Conservation (phyloP, 2,113 vertebrate species). For the Marmota monax region DNA sequence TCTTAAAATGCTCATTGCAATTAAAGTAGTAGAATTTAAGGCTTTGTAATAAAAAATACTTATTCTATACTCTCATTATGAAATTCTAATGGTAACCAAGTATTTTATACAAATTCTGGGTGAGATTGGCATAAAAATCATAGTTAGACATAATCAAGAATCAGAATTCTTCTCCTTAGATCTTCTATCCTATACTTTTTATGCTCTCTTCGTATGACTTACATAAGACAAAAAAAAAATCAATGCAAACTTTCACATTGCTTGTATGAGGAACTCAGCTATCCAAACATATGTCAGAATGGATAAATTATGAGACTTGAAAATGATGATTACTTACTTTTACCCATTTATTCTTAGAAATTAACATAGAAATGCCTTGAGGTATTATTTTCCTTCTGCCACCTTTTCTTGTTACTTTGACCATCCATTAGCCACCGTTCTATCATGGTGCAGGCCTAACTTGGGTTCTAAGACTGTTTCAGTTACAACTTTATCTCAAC, state of each 20-base stretch:
- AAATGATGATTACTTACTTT: slow-evolving; percentile 51
- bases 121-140: background rate
- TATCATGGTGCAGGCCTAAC: background rate
- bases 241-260: background rate
- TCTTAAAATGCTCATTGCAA: slow-evolving; percentile 42
- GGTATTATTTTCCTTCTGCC: background rate
- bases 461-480: background rate
- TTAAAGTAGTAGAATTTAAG: background rate
- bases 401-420: background rate
- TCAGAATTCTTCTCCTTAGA: slow-evolving; percentile 44
- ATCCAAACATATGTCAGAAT: background rate
- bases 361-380: background rate
- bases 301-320: background rate
- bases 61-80: background rate
- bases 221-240: background rate
- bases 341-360: background rate
- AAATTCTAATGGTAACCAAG: background rate
- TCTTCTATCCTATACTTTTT: background rate
- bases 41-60: background rate
- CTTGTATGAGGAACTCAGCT: background rate
- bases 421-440: background rate
- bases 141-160: slow-evolving; percentile 14
- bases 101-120: slow-evolving; percentile 32
- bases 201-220: background rate
- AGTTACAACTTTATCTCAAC: background rate